Percentiles rank a stretch among this genome's conserved stretches.
Evolutionary conservation across 2,888 invertebrate species (phyloP).

Genomic region (Stenodera caucasica): DNA sequence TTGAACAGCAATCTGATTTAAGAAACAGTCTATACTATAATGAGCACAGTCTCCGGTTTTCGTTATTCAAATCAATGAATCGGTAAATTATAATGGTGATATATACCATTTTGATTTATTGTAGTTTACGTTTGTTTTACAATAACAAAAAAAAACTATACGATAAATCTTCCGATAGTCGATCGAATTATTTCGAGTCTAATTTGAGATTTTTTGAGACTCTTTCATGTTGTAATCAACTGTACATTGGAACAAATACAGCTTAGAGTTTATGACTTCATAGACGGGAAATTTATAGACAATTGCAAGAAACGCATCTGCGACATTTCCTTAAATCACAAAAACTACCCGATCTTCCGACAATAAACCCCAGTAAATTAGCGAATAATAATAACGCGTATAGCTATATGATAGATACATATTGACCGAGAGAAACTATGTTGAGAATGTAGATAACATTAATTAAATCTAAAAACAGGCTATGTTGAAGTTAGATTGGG

Average conservation of each 20-base stretch:
- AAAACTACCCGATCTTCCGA: too few relatives aligned
- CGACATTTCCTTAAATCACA: neutral
- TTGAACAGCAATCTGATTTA: slow-evolving; percentile 56
- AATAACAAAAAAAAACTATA: neutral
- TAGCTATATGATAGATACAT: slow-evolving; percentile 32
- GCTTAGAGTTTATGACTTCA: neutral
- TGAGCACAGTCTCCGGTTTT: slow-evolving; percentile 49
- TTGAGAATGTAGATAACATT: slow-evolving; percentile 46
- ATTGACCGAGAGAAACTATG: slow-evolving; percentile 46
- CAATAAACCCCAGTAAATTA: too few relatives aligned
- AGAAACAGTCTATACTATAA: slow-evolving; percentile 55
- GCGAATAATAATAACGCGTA: neutral
- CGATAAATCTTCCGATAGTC: neutral
- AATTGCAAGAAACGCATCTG: neutral
- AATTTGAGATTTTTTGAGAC: too few relatives aligned
- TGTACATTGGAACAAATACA: too few relatives aligned
- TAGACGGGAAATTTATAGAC: neutral
- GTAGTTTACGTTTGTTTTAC: slow-evolving; percentile 27
- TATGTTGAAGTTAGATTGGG: slow-evolving; percentile 37
- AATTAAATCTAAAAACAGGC: slow-evolving; percentile 46
- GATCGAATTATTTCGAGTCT: neutral
- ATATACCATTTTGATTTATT: slow-evolving; percentile 38
- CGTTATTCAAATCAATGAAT: slow-evolving; percentile 55
- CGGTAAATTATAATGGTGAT: slow-evolving; percentile 53
- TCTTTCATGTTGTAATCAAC: too few relatives aligned